Base-by-base conservation (phyloP, 2,797 vertebrate genomes). In the Macroramphosus scolopax region DNA sequence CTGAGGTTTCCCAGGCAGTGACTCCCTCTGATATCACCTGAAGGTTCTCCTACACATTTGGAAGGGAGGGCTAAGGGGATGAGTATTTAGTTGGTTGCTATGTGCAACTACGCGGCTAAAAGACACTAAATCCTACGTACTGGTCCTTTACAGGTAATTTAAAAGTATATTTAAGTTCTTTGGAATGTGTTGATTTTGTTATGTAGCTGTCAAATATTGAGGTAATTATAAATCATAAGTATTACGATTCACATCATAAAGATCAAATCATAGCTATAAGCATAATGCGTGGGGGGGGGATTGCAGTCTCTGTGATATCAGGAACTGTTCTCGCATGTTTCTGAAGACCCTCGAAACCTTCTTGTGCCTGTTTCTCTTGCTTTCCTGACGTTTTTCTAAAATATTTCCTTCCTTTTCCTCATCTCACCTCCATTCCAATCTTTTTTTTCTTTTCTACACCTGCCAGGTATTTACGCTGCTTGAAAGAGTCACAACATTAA, bases 391-490 rank as follows among this genome's bases (percentile, higher is more conserved):
- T 72, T 62, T 53, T 50, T 75, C 45, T 58, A n/a, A 67, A 57
- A 42, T 26, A 31, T 76, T 38, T 69, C 51, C 67, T 66, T 51
- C 63, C 71, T 74, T 73, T 78, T 77, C 63, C 73, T 82, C 84
- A 75, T 89, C 86, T 85, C 80, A 87, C 80, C 61, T 88, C 78
- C 87, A 88, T 86, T 63, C 75, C 78, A 70, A 81, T 80, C 71
- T 81, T 80, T 79, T 86, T 74, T 32, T 38, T 69, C 58, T 78
- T 32, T 88, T 88, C 87, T 72, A 67, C 82, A 75, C 87, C 80
- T 62, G 84, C 87, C 88, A 91, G 91, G 91, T 91, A 84, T 90
- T 92, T 88, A 77, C 87, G 86, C 91, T 92, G 89, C 90, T 91
- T 62, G 90, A 91, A 91, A 87, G 91, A 90, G 90, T 91, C 89